Conservation (phyloP, 2,797 vertebrate species). For the Heteromormyrus szaboi region DNA sequence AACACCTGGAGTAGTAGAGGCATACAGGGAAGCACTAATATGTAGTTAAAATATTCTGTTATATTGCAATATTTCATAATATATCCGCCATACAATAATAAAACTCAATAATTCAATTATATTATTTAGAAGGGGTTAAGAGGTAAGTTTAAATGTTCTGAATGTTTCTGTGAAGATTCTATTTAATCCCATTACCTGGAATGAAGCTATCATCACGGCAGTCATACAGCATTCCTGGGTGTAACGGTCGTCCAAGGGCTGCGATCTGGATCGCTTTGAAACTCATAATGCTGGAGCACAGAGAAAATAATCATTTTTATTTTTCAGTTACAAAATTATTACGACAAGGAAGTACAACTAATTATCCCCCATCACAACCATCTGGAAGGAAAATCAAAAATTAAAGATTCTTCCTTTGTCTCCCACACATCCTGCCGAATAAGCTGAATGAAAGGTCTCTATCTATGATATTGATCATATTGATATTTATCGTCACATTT, state of each 20-base stretch:
- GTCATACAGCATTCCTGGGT: constrained; percentile 6
- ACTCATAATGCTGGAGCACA: background rate
- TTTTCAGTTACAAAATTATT: background rate
- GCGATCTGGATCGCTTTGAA: background rate
- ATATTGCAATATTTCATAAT: no score
- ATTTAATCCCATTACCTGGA: background rate
- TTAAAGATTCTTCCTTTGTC: background rate
- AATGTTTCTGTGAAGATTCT: background rate
- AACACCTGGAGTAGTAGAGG: background rate
- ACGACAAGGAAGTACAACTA: background rate
- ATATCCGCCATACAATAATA: no score
- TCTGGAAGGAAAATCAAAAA: background rate
- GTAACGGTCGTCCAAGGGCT: background rate
- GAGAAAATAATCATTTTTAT: background rate
- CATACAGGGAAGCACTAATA: background rate
- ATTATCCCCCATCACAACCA: background rate
- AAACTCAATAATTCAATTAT: no score
- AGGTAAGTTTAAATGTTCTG: background rate
- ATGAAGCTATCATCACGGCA: background rate
- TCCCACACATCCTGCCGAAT: background rate
- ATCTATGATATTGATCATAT: background rate
- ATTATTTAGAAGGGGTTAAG: no score
- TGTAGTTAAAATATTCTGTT: no score
- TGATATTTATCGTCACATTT: background rate
- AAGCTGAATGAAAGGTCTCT: background rate